Conservation (phyloP, 1,140 invertebrate genomes). For the Caenorhabditis elegans region WBcel235 BX284605.5:20352001-20352500, state of each 20-base stretch:
- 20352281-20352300: background rate
- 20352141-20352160: too few relatives aligned
- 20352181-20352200: too few relatives aligned
- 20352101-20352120: too few relatives aligned
- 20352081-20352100: too few relatives aligned
- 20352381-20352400: background rate
- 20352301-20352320: background rate
- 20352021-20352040: too few relatives aligned
- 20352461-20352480: background rate
- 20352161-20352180: too few relatives aligned
- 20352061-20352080: too few relatives aligned
- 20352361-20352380: background rate
- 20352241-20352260: background rate
- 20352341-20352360: constrained; percentile 16
- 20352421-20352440: background rate
- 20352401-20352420: constrained; percentile 9
- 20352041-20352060: too few relatives aligned
- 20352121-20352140: too few relatives aligned
- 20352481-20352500: too few relatives aligned
- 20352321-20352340: background rate
- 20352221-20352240: constrained; percentile 8
- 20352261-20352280: constrained; percentile 10
- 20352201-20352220: too few relatives aligned
- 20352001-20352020: too few relatives aligned
- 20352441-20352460: constrained; percentile 3